Evolutionary conservation across 2,888 invertebrate genomes (phyloP).

Genomic region (Anthophora plumipes): DNA sequence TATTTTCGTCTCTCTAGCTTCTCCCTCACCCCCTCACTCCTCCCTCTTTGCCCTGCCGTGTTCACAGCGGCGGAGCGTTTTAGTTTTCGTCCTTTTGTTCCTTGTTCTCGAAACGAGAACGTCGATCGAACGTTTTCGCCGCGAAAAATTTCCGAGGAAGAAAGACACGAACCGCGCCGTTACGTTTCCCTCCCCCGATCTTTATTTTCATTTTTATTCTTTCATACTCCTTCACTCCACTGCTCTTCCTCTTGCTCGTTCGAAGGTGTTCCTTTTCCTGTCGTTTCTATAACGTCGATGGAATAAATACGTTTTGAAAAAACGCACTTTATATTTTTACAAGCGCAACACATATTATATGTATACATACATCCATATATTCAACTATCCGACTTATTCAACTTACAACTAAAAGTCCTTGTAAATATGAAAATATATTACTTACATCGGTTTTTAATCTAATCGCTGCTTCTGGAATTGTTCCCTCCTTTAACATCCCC

Average conservation of each 20-base stretch:
- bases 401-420: constrained; percentile 70
- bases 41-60: neutral
- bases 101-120: neutral
- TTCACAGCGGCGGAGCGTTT: neutral
- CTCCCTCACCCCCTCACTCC: too few species aligned
- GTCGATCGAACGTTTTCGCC: constrained; percentile 20
- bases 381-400: constrained; percentile 63
- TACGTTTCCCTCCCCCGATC: neutral
- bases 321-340: constrained; percentile 76
- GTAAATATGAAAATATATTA: constrained; percentile 76
- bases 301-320: constrained; percentile 71
- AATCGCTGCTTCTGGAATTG: constrained; percentile 58
- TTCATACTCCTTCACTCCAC: too few species aligned
- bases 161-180: neutral
- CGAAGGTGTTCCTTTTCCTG: neutral
- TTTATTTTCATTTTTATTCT: neutral
- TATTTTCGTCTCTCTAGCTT: too few species aligned
- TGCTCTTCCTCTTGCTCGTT: neutral
- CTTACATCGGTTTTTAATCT: constrained; percentile 74
- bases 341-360: constrained; percentile 65
- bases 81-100: neutral
- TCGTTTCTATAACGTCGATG: constrained; percentile 59
- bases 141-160: neutral
- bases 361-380: constrained; percentile 65
- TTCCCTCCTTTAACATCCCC: constrained; percentile 38